Conservation (phyloP, 2,888 invertebrate species). For the Eupsilia transversa region DNA sequence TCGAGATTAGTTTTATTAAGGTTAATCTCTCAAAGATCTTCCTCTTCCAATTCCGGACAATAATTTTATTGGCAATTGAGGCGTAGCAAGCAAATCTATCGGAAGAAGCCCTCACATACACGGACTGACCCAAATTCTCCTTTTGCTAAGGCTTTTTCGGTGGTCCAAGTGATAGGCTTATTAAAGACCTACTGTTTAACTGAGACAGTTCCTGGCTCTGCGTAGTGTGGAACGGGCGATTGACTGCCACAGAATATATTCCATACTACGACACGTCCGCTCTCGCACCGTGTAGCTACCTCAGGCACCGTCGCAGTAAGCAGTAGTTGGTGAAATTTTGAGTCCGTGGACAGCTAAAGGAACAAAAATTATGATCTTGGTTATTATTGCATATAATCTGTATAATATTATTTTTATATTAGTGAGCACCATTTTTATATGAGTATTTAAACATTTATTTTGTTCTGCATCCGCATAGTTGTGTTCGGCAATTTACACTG, state of each 20-base stretch:
- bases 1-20: constrained; percentile 57
- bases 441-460: background rate
- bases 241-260: too few species aligned
- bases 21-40: constrained; percentile 71
- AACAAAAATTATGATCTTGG: background rate
- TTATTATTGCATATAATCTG: too few species aligned
- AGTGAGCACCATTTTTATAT: background rate
- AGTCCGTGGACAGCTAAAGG: background rate
- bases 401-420: too few species aligned
- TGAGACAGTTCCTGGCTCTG: too few species aligned
- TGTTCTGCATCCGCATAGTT: background rate
- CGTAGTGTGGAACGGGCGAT: too few species aligned
- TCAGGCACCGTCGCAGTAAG: too few species aligned
- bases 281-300: too few species aligned
- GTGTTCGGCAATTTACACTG: background rate
- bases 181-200: background rate
- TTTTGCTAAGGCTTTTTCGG: constrained; percentile 67
- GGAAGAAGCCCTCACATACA: constrained; percentile 83
- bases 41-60: constrained; percentile 65
- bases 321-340: background rate
- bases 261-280: too few species aligned
- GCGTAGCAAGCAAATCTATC: constrained; percentile 83
- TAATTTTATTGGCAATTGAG: constrained; percentile 81
- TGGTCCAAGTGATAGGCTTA: constrained; percentile 58
- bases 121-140: constrained; percentile 81